Evolutionary conservation across 2,113 vertebrate genomes (phyloP).

Genomic region (Eulacestoma nigropectus): DNA sequence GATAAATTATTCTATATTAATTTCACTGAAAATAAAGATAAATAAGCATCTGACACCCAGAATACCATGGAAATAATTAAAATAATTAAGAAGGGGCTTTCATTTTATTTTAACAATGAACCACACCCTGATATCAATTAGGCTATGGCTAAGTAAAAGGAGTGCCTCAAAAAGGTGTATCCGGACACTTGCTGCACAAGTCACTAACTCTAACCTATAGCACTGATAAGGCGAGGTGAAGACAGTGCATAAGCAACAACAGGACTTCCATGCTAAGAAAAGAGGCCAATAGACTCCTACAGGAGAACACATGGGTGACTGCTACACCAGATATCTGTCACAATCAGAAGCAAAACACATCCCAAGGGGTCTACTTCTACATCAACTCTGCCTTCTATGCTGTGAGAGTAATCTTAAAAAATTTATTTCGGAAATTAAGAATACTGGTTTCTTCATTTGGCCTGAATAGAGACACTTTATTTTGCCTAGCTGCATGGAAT

Average conservation of each 20-base stretch:
- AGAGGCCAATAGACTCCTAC: rapidly evolving
- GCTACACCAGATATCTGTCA: neutral
- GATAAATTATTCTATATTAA: neutral
- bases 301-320: neutral
- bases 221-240: neutral
- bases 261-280: neutral
- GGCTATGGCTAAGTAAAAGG: neutral
- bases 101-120: neutral
- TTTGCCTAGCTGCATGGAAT: neutral
- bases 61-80: neutral
- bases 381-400: neutral
- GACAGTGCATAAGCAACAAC: rapidly evolving
- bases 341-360: neutral
- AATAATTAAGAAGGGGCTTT: neutral
- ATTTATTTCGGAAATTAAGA: neutral
- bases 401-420: neutral
- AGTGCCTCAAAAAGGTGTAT: neutral
- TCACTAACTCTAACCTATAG: neutral
- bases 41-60: neutral
- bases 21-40: neutral
- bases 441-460: neutral
- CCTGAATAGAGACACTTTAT: neutral
- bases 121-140: neutral
- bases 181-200: neutral
- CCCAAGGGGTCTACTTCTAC: neutral